Evolutionary conservation across 2,797 vertebrate genomes (phyloP), one percentile per base, ranked within the genome.

Genomic region (Molossus alvarezi): DNA sequence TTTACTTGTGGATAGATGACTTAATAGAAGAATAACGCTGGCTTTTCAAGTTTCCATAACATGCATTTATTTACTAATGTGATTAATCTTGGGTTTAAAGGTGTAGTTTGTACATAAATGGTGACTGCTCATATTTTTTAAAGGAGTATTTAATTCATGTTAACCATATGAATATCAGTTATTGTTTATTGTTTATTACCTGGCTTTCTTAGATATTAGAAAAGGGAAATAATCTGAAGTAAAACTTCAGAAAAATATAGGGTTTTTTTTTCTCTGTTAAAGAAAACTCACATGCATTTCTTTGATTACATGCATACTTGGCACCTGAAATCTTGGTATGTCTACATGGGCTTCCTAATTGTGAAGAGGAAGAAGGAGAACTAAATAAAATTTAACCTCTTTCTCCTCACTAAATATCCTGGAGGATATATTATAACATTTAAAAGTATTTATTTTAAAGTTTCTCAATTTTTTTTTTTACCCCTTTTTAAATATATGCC

Each of bases 181-280:
- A n/a, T 71, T 96, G 41, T 33, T 33, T 33, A 29, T 93, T 55
- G 15, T 48, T 97, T 95, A 85, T 77, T 95, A 51, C 51, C 25
- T 91, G 41, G 1, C 15, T 91, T 95, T 96, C n/a, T 95, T 60
- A 95, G 67, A 62, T 90, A 60, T 71, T 95, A 85, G 72, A 33
- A 85, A 90, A 84, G 27, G 27, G 83, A 80, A 97, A 72, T 94
- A 62, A 58, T 91, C 20, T 90, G 27, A 88, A 95, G 5, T 88
- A 92, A 94, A 88, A 27, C 60, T 96, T 93, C 48, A 67, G 55
- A 88, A 87, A 91, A 96, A 72, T 84, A 53, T 10, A 57, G 18
- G 55, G 0, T 9, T 27, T 53, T 72, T 67, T 73, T 25, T 14
- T 90, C 13, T 41, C 12, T 84, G 3, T 76, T 83, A 73, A 85